Conservation (phyloP, 2,797 vertebrate genomes). For the Florisuga fusca region DNA sequence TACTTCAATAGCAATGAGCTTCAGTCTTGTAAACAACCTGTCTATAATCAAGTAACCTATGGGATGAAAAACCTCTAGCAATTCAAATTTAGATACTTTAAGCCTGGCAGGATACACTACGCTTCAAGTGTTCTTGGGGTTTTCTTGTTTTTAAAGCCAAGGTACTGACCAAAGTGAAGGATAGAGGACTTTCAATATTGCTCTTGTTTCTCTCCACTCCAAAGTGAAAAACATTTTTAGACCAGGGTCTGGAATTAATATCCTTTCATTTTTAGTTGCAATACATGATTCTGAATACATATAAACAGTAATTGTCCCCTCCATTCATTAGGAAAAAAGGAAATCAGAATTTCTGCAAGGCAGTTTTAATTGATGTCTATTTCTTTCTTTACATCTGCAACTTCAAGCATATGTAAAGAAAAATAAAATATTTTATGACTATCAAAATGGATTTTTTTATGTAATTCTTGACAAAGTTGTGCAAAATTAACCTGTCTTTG, state of each 20-base stretch:
- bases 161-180: not conserved
- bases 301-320: not conserved
- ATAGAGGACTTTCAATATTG: not conserved
- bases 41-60: conserved; percentile 31
- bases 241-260: not conserved
- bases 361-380: not conserved
- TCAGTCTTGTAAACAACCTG: conserved; percentile 52
- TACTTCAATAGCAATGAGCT: conserved; percentile 35
- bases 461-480: not conserved
- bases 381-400: not conserved
- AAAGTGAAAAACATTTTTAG: not conserved
- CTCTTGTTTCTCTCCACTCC: not conserved
- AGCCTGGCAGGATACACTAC: not conserved
- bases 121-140: not conserved
- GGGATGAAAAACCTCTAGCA: not conserved
- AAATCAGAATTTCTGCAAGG: not conserved
- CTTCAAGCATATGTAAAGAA: not conserved
- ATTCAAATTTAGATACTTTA: not conserved
- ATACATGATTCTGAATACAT: not conserved
- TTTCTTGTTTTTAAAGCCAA: not conserved
- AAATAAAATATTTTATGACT: not conserved
- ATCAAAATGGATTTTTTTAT: not conserved
- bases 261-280: not conserved
- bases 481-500: not conserved
- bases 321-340: not conserved